Evolutionary conservation across 30 jellyfish, hydroid and myxozoan species (phyloP).

Genomic region (Aurelia sp.): DNA sequence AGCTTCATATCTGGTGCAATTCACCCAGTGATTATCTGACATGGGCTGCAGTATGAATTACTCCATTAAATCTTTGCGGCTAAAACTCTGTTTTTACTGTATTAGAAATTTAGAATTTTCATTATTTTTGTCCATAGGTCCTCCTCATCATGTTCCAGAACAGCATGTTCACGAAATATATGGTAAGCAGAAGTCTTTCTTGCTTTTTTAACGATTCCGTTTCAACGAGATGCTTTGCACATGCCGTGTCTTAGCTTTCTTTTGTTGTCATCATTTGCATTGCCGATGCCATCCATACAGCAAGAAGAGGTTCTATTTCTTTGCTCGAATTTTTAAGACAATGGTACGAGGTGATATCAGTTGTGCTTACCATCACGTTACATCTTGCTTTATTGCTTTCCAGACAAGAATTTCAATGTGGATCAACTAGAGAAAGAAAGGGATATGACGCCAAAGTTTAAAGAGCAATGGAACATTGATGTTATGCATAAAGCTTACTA

Average conservation of each 20-base stretch:
- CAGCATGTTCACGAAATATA: slow-evolving; percentile 32
- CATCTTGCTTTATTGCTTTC: neutral
- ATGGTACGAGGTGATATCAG: neutral
- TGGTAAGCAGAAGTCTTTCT: slow-evolving; percentile 17
- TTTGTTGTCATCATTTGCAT: too few relatives aligned
- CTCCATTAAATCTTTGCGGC: neutral
- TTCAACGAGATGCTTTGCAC: too few relatives aligned
- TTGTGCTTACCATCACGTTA: too few relatives aligned
- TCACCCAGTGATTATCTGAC: slow-evolving; percentile 84
- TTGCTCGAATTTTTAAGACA: too few relatives aligned
- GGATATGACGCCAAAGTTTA: neutral
- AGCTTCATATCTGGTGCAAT: slow-evolving; percentile 79
- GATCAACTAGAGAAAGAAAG: slow-evolving; percentile 26
- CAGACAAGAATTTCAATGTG: slow-evolving; percentile 30
- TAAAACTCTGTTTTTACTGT: neutral
- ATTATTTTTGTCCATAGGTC: slow-evolving; percentile 27
- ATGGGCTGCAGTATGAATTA: slow-evolving; percentile 82
- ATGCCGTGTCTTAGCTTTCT: too few relatives aligned
- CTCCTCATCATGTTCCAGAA: slow-evolving; percentile 63
- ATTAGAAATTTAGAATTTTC: neutral
- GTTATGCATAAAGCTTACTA: slow-evolving; percentile 8
- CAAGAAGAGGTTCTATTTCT: too few relatives aligned
- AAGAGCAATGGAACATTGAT: slow-evolving; percentile 16
- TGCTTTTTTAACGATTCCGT: neutral
- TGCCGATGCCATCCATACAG: too few relatives aligned